Percentiles rank a stretch among this genome's conserved stretches.
These are phyloP conservation scores for Alligator sinensis DNA, from an alignment of 2,113 vertebrate species.

Conservation along the genomic window DNA sequence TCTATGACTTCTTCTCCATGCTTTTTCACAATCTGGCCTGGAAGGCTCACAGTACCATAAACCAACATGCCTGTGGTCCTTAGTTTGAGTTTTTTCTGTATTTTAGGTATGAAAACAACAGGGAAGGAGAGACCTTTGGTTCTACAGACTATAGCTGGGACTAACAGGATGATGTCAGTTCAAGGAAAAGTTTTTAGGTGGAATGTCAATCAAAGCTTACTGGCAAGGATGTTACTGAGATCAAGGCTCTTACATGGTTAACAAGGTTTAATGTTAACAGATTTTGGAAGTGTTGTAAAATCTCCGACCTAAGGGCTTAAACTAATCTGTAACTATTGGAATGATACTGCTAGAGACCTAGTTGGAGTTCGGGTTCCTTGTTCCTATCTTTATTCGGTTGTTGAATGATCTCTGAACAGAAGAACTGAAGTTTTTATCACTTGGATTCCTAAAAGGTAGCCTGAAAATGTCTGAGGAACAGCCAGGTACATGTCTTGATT, in stretches of 20 bases:
- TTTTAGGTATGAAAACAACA: neutral
- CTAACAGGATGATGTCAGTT: neutral
- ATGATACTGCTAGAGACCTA: neutral
- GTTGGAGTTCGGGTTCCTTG: neutral
- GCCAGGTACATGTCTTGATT: neutral
- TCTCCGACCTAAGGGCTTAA: neutral
- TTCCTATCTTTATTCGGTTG: neutral
- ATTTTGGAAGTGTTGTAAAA: neutral
- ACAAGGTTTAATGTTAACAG: neutral
- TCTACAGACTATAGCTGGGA: neutral
- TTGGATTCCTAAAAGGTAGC: no score
- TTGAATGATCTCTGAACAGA: neutral
- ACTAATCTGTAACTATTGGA: neutral
- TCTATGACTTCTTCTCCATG: neutral
- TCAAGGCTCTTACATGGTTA: neutral
- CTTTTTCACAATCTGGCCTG: neutral
- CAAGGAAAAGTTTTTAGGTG: neutral
- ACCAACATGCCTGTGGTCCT: neutral
- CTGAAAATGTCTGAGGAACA: neutral
- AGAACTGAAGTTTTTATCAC: neutral
- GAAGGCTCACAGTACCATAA: neutral
- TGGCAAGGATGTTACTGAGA: neutral
- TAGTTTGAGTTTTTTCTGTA: rapidly evolving
- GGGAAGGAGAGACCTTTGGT: neutral
- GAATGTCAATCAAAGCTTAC: neutral